Evolutionary conservation across 2,797 vertebrate genomes (phyloP), one percentile per base, ranked within the genome.

Genomic region (Allobates femoralis): DNA sequence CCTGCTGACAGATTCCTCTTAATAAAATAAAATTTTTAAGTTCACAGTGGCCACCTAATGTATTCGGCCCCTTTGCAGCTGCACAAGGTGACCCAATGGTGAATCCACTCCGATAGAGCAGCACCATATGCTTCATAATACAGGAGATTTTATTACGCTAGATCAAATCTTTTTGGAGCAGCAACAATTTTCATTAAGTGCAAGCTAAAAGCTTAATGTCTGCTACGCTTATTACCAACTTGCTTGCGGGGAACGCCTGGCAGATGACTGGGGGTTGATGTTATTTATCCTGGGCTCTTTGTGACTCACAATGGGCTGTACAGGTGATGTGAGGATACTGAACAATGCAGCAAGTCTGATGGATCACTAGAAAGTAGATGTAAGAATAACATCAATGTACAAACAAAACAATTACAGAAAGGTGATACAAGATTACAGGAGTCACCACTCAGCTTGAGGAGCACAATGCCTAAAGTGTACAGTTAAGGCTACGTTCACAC

Each of bases 301-400:
- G 56, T 82, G 50, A 67, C 51, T 82, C 50, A 71, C 15, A 55
- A 67, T 21, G 7, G 37, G 30, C 15, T 53, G 53, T 28, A 26
- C 67, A 60, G 67, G 67, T 83, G 51, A 55, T 21, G 5, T 46
- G 32, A 73, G 81, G 67, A 73, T 73, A 58, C 67, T 10, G 53
- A 73, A 73, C 50, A 73, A 58, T 28, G 62, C 30, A 62, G 76
- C 5, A 41, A 16, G 32, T 16, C 37, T 55, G 21, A 56, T 67
- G 41, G 28, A 69, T 67, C 3, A 28, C 19, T 55, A 19, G 12
- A 58, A 82, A 11, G 50, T 34, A 82, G 66, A 6, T 55, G 30
- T 66, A 58, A 55, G 14, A 69, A 82, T 71, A 82, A 82, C 66
- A 82, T 71, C 50, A 51, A 32, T 19, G 5, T 34, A 62, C 46